These are phyloP conservation scores for Barbus barbus DNA, from an alignment of 2,113 vertebrate species.

Conservation along the genomic window DNA sequence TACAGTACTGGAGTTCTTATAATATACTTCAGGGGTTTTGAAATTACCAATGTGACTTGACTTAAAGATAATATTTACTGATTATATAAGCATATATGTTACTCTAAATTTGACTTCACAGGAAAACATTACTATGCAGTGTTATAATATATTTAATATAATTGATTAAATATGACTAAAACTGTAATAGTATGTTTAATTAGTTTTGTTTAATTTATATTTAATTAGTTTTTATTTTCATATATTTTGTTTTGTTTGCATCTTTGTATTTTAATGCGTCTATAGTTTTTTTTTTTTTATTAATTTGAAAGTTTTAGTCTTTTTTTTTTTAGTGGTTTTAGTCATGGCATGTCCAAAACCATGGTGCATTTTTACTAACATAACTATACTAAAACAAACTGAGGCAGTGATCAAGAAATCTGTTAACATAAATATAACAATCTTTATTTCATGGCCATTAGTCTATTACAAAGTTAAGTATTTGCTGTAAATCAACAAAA, in stretches of 20 bases:
- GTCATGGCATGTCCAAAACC: not conserved
- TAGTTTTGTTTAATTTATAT: too few species aligned
- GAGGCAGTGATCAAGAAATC: not conserved
- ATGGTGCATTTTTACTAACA: not conserved
- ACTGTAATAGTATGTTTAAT: too few species aligned
- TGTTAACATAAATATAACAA: conserved; percentile 57
- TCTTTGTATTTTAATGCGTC: too few species aligned
- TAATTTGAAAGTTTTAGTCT: too few species aligned
- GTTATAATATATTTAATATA: too few species aligned
- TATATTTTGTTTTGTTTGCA: too few species aligned
- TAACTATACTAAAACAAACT: not conserved
- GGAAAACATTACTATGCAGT: too few species aligned
- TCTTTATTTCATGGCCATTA: conserved; percentile 57
- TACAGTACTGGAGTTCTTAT: not conserved
- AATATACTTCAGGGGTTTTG: not conserved
- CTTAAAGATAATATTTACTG: not conserved
- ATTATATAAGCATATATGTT: not conserved
- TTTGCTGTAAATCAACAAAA: conserved; percentile 38
- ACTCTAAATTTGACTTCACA: not conserved
- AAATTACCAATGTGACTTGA: not conserved
- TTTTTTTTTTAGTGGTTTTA: too few species aligned
- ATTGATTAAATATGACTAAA: not conserved
- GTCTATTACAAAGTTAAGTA: conserved; percentile 46
- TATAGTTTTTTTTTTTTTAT: too few species aligned
- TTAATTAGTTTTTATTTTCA: too few species aligned